Percentiles rank a stretch among this genome's conserved stretches.
Conservation (phyloP, 2,113 vertebrate species). For the Trichechus manatus region DNA sequence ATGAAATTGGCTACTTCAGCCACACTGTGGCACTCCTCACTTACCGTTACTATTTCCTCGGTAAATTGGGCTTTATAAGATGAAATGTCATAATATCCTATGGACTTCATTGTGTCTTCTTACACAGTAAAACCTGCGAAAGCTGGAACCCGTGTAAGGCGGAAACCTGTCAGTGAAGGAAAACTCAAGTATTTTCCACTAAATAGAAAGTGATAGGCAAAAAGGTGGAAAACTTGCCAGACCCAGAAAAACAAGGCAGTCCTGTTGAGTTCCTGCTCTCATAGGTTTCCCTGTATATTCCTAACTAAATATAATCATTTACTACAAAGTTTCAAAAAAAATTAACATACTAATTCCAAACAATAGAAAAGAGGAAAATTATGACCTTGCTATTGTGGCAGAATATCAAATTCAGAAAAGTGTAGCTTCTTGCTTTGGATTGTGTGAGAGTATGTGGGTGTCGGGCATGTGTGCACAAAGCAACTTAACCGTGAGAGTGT, state of each 20-base stretch:
- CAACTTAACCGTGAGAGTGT: background rate
- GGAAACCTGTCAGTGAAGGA: background rate
- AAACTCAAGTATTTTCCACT: background rate
- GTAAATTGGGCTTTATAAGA: background rate
- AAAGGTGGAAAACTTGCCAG: background rate
- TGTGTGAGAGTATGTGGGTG: background rate
- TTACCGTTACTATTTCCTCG: background rate
- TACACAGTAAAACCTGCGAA: background rate
- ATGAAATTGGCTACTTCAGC: background rate
- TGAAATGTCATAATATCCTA: background rate
- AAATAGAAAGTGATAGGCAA: background rate
- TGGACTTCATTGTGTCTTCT: background rate
- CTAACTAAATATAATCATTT: background rate
- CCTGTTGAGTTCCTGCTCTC: background rate
- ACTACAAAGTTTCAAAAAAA: background rate
- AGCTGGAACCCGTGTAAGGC: background rate
- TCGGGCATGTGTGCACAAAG: background rate
- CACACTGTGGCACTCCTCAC: conserved; percentile 64
- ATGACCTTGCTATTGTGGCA: background rate
- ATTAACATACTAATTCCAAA: background rate
- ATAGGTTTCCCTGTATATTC: background rate
- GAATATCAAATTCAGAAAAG: background rate
- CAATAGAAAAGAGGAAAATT: background rate
- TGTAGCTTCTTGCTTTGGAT: background rate
- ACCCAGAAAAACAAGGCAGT: background rate